Evolutionary conservation across 2,797 vertebrate genomes (phyloP), one percentile per base, ranked within the genome.

Genomic region (Coendou prehensilis): DNA sequence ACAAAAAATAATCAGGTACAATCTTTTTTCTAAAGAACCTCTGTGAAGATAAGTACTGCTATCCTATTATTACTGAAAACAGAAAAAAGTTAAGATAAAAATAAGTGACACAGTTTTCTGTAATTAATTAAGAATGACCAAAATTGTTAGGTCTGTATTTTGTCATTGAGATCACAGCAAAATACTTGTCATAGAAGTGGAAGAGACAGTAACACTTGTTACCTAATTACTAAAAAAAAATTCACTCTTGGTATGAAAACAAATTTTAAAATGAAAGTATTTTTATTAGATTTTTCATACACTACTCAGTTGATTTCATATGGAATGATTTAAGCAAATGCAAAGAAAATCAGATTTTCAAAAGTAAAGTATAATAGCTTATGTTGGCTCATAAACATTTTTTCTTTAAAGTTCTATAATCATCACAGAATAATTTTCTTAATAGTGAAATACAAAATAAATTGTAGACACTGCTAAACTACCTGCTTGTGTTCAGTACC

Each of bases 401-500:
- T 91, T 91, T 91, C 30, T 52, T 95, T 87, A 63, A 50, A 94
- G 45, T 41, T 86, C 5, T 95, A 57, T 84, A 93, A 61, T 50
- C 75, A 94, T 76, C 71, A 87, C 2, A 97, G 23, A 93, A 85
- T 57, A 71, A 87, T 52, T 96, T 95, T 90, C 47, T 18, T 33
- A 96, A 96, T 22, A 96, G 0, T 84, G 57, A 97, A 96, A 91
- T 92, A 47, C 67, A 81, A 91, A 96, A 50, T 41, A 96, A 96
- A 95, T 92, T 93, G 26, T 8, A 79, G 93, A 87, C 30, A 88
- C 78, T 92, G 17, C 95, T 85, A 97, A n/a, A 90, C 0, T 67
- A 81, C 41, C n/a, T 64, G 50, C 73, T 0, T 90, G 3, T 93
- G 56, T 78, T 94, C 37, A 83, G 9, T 92, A 99, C 98, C 20